Evolutionary conservation across 2,888 invertebrate species (phyloP).

Genomic region (Maniola hyperantus): DNA sequence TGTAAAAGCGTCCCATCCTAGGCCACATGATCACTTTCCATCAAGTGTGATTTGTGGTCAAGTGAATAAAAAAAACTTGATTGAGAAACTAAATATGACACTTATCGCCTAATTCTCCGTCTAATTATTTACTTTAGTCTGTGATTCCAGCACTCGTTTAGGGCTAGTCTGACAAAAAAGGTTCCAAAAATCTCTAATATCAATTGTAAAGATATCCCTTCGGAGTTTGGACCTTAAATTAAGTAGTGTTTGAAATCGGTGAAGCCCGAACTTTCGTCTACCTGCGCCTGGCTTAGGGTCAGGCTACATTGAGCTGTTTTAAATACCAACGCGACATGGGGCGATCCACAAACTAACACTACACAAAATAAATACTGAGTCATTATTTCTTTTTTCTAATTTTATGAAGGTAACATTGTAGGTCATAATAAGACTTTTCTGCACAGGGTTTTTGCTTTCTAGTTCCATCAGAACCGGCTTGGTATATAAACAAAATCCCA

Average conservation of each 20-base stretch:
- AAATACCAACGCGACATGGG: background rate
- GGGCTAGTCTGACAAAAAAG: conserved; percentile 46
- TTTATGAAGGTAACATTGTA: no score
- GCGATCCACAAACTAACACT: background rate
- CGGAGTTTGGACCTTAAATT: conserved; percentile 52
- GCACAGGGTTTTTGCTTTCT: no score
- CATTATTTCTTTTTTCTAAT: no score
- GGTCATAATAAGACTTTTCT: no score
- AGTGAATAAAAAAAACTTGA: background rate
- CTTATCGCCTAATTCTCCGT: background rate
- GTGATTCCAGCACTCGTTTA: conserved; percentile 31
- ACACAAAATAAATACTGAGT: no score
- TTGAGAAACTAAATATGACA: background rate
- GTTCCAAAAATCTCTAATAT: conserved; percentile 41
- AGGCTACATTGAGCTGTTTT: background rate
- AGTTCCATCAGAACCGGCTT: no score
- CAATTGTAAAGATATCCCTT: conserved; percentile 56
- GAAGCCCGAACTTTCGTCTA: conserved; percentile 52
- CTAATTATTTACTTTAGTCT: background rate
- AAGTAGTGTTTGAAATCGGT: conserved; percentile 58
- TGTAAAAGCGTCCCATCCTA: no score
- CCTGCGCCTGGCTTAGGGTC: conserved; percentile 65
- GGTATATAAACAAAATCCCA: no score
- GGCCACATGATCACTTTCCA: no score
- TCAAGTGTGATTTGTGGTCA: no score